Evolutionary conservation across 2,888 invertebrate species (phyloP), one percentile per base, ranked within the genome.

Genomic region (Tetragonula carbonaria): DNA sequence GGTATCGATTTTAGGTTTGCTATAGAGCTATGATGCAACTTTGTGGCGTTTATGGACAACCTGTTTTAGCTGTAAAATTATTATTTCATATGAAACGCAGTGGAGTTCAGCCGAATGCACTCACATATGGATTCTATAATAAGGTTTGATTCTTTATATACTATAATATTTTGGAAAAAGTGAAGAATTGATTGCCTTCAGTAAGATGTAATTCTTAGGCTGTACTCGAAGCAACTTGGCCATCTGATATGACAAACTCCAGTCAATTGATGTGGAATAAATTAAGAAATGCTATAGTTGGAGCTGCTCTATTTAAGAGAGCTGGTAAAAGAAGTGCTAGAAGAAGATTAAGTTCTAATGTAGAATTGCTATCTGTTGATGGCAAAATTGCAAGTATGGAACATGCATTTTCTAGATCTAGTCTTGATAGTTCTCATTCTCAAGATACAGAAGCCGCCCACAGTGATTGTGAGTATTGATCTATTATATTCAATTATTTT

Each of bases 1-100:
- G 55, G 59, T 82, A 71, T 83, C 51, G 62, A 68, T 77, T 91
- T 65, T 90, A 97, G 97, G 98, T 99, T 74, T 99, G 99, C 95
- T 99, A 99, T 95, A 96, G 99, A 83, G 98, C 99, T 74, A 98
- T 99, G 97, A 99, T 99, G 98, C 99, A 99, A 95, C 95, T 99
- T 45, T 99, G 99, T 95, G 99, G 99, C 11, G 97, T 98, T 87
- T 98, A 99, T 94, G 98, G 98, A 80, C 96, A 98, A 93, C 99
- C 99, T 0, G 97, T 98, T 79, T 95, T 99, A 91, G 99, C 99
- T 2, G 99, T 99, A 1, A 98, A 98, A 92, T 95, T 98, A 71
- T 95, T 98, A 90, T 97, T 98, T 93, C 96, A 98, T 67, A 99
- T 99, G 98, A 98, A 98, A 94, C 96, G 98, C 33, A 97, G 97